Evolutionary conservation across 2,113 vertebrate genomes (phyloP).

Genomic region (Crypturellus undulatus): DNA sequence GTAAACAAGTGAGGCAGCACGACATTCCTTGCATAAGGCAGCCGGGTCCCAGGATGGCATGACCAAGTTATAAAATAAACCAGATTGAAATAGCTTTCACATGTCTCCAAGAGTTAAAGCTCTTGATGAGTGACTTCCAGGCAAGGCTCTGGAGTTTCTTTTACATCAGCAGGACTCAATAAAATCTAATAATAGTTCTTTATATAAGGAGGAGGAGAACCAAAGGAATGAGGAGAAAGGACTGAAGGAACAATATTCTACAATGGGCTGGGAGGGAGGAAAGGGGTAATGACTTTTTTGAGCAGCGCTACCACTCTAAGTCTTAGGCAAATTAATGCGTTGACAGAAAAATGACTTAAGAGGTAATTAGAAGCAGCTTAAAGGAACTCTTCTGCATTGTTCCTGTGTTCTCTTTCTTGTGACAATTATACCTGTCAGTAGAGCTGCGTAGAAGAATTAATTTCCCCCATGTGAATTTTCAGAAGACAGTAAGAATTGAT

Average conservation of each 20-base stretch:
- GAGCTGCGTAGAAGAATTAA: conserved; percentile 49
- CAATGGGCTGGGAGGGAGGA: neutral
- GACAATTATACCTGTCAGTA: conserved; percentile 69
- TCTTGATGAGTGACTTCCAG: neutral
- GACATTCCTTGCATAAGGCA: conserved; percentile 46
- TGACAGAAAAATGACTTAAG: conserved; percentile 61
- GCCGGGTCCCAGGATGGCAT: neutral
- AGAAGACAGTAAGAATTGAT: neutral
- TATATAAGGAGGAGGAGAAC: neutral
- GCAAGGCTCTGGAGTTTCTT: neutral
- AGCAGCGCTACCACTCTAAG: conserved; percentile 19
- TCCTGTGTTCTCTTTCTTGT: conserved; percentile 28
- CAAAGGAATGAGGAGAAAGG: neutral
- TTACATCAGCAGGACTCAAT: neutral
- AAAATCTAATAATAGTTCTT: neutral
- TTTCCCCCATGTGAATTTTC: conserved; percentile 8
- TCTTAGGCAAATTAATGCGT: conserved; percentile 59
- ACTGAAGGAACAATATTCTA: neutral
- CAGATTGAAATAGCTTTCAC: conserved; percentile 39
- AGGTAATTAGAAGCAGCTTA: conserved; percentile 74
- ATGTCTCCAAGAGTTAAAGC: neutral
- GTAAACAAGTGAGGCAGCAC: conserved; percentile 53
- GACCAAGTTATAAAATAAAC: conserved; percentile 38
- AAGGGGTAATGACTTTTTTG: conserved; percentile 11
- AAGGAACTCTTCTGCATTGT: conserved; percentile 61